These are phyloP conservation scores for Pseudococcus jackbeardsleyi DNA, from an alignment of 2,888 invertebrate genomes.

Conservation along the genomic window DNA sequence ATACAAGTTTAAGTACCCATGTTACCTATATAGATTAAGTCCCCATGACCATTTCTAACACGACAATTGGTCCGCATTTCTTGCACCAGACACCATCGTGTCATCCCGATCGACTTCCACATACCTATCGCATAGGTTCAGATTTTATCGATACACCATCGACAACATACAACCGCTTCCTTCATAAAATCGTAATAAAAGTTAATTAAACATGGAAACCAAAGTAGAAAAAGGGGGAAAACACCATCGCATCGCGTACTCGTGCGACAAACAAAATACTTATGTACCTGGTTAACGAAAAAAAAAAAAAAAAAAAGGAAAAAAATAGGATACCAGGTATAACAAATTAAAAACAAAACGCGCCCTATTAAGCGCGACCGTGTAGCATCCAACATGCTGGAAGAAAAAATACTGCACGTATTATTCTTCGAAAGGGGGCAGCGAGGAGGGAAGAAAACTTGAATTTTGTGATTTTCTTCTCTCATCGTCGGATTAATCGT, in stretches of 20 bases:
- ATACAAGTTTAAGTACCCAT: no score
- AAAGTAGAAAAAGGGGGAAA: background rate
- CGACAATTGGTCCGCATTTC: no score
- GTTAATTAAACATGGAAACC: slow-evolving; percentile 14
- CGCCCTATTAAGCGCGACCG: background rate
- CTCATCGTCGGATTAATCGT: background rate
- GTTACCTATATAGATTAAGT: no score
- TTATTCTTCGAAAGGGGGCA: background rate
- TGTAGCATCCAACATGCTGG: background rate
- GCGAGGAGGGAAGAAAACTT: background rate
- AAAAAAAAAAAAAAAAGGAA: background rate
- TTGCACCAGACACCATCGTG: background rate
- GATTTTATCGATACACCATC: background rate
- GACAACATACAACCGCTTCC: background rate
- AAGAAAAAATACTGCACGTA: background rate
- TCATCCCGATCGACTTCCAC: background rate
- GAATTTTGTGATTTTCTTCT: slow-evolving; percentile 3
- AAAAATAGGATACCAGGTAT: background rate
- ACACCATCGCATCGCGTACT: background rate
- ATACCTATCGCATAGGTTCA: background rate
- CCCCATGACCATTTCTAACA: no score
- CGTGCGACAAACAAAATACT: slow-evolving; percentile 4
- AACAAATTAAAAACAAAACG: slow-evolving; percentile 28
- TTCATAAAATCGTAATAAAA: slow-evolving; percentile 19
- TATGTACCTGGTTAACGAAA: background rate